phyloP scores from a whole-genome alignment of 2,888 invertebrate genomes.

The Leptothorax acervorum region DNA sequence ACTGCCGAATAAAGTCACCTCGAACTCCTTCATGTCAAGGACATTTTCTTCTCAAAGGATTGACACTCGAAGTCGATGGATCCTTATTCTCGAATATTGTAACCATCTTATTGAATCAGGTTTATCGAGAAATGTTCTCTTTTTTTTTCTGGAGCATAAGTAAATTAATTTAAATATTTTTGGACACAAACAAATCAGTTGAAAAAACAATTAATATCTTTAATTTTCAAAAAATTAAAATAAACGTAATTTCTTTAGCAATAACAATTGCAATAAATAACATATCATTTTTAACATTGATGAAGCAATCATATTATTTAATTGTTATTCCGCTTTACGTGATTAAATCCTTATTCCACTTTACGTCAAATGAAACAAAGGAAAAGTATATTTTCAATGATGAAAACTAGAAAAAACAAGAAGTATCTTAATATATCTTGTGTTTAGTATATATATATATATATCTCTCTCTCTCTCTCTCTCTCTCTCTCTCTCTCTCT shows the following conservation, averaged over 20 bases:
- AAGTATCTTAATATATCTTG: too few relatives aligned
- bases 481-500: too few relatives aligned
- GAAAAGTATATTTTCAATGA: neutral
- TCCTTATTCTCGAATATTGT: neutral
- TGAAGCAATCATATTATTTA: neutral
- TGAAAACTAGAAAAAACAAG: neutral
- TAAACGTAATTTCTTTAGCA: neutral
- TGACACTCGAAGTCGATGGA: neutral
- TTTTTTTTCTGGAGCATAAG: neutral
- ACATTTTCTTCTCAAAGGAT: constrained; percentile 20
- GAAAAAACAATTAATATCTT: constrained; percentile 1
- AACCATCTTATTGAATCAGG: neutral
- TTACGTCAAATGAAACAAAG: neutral
- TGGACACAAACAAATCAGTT: neutral
- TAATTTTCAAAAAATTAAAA: neutral
- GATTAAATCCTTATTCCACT: too few relatives aligned
- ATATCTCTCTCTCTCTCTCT: too few relatives aligned
- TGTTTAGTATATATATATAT: too few relatives aligned
- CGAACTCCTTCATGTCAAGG: neutral
- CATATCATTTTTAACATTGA: neutral
- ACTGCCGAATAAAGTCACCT: constrained; percentile 37
- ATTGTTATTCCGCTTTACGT: neutral
- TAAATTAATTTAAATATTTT: neutral
- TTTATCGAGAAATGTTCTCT: neutral
- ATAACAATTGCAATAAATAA: neutral